phyloP scores from a whole-genome alignment of 1,140 invertebrate species.

The Pantala flavescens region DNA sequence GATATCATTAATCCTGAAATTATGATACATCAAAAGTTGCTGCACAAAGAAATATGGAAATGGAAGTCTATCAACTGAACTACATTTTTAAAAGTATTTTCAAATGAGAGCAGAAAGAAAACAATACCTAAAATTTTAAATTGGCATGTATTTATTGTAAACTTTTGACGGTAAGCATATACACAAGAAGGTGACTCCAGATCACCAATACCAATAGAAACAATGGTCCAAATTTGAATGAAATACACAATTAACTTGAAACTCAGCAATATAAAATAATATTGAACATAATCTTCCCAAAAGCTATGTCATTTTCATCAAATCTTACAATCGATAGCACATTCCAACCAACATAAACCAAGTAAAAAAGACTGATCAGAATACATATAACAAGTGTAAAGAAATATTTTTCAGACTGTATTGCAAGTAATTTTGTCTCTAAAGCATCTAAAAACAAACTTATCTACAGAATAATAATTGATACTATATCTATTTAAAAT shows the following conservation, averaged over 20 bases:
- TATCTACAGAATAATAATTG: neutral
- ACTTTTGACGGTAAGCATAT: neutral
- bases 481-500: neutral
- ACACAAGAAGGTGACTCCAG: neutral
- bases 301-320: neutral
- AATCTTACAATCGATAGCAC: slow-evolving; percentile 1
- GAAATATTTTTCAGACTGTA: neutral
- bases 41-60: too few species aligned
- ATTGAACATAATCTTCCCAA: neutral
- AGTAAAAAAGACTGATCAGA: neutral
- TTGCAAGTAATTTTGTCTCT: neutral
- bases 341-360: slow-evolving; percentile 1
- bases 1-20: too few species aligned
- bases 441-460: neutral
- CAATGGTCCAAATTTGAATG: slow-evolving; percentile 1
- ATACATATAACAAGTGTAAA: neutral
- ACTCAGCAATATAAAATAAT: slow-evolving; percentile 10
- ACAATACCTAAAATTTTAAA: neutral
- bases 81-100: too few species aligned
- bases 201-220: neutral
- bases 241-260: neutral
- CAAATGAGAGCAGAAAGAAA: too few species aligned
- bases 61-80: too few species aligned
- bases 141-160: slow-evolving; percentile 7
- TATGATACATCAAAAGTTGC: too few species aligned